Base-by-base conservation (phyloP, 2,113 vertebrate genomes). In the Eira barbara region DNA sequence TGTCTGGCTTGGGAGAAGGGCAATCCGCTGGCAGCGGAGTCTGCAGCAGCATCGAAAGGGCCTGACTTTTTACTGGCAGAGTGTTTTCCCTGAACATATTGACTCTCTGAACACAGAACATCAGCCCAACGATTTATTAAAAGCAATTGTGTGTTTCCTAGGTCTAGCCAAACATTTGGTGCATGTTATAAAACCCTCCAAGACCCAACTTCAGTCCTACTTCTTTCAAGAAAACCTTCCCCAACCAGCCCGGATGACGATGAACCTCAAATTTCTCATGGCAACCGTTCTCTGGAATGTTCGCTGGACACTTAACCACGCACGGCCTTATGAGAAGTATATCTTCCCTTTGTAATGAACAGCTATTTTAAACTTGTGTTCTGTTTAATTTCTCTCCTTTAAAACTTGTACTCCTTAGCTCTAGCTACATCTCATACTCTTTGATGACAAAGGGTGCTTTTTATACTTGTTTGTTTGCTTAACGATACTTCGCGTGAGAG, bases 151-250 rank as follows among this genome's bases (percentile, higher is more conserved):
- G 97, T 93, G 78, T 83, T 96, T 95, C 93, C 76, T 86, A 49
- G 63, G 93, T 89, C 91, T 95, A 85, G 96, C 98, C 97, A 98
- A 98, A 98, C 97, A 98, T 97, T 97, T 98, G 98, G 97, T 95
- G 96, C 85, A 91, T 63, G 89, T 98, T 98, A 97, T 79, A 94
- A 86, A 97, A 91, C n/a, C 36, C 83, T 97, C 80, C 52, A 92
- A 89, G 84, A 88, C 87, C 76, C 65, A 88, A 79, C 63, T 87
- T 76, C 57, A 94, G 80, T 52, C 17, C 7, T 15, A 17, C 27
- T 73, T 55, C 89, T 79, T 91, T 73, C 36, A 94, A 97, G 85
- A 81, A 87, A 94, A 88, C 1, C 47, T 82, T 49, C 83, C 34
- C 61, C 39, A 39, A 34, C 55, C 31, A 52, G 42, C 34, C 47